Evolutionary conservation across 2,113 vertebrate genomes (phyloP), one percentile per base, ranked within the genome.

Genomic region (Osmerus eperlanus): DNA sequence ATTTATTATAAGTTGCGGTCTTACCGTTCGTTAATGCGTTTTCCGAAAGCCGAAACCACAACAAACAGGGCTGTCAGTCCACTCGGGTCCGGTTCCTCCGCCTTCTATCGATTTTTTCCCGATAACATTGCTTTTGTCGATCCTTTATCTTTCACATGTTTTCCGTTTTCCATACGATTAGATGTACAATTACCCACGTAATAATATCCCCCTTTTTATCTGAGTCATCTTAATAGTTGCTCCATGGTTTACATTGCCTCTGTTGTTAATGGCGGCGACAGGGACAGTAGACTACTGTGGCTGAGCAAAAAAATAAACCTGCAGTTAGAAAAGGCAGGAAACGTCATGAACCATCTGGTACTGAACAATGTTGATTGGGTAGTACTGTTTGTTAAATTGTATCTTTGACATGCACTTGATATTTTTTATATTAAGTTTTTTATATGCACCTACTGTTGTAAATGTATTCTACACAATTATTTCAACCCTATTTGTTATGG

Each of bases 231-330:
- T 76, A 36, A 60, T 73, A 80, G 68, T 60, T 47, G 41, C 62
- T 78, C 78, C 82, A 75, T 73, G 70, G 73, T 74, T 80, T 81
- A 67, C 73, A 76, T 73, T 8, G 82, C 73, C 78, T 82, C 76
- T 60, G 78, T 83, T 78, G 84, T 86, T 90, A 93, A 93, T 92
- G 90, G 92, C 90, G 91, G 83, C 88, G 85, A 81, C 85, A 74
- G 72, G 8, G 73, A 88, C 81, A 91, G 79, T 78, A 85, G 81
- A 73, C 80, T 84, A 77, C 80, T 84, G 79, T 15, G 80, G 76
- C 81, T 66, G 76, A 85, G 89, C 86, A 87, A 88, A 87, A 88
- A 91, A 92, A 90, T 90, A 91, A 89, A 89, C 84, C 78, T 4
- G 71, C 64, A 75, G 56, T n/a, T 67, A 70, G 77, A 51, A 32